Evolutionary conservation across 2,113 vertebrate species (phyloP).

Genomic region (Amia ocellicauda): DNA sequence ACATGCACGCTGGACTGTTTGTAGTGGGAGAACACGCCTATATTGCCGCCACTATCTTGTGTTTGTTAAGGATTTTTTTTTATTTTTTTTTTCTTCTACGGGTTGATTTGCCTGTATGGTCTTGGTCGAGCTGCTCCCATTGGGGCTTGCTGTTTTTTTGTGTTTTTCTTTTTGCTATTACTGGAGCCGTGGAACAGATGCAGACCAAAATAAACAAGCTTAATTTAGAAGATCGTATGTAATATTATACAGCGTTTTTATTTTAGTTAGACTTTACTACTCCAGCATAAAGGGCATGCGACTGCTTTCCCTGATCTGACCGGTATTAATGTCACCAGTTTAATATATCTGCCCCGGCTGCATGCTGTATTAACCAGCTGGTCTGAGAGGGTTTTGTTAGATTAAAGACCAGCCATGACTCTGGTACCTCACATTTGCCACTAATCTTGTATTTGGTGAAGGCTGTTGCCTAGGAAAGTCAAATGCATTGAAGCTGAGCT

Average conservation of each 20-base stretch:
- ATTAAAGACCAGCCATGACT: constrained; percentile 52
- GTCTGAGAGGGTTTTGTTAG: constrained; percentile 42
- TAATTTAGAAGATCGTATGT: constrained; percentile 69
- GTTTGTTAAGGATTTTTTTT: too few species aligned
- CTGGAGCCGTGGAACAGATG: constrained; percentile 62
- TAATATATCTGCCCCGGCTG: constrained; percentile 54
- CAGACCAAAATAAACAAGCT: constrained; percentile 58
- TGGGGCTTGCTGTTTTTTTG: neutral
- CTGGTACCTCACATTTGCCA: constrained; percentile 54
- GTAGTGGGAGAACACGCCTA: too few species aligned
- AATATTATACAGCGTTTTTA: constrained; percentile 71
- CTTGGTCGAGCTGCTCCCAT: neutral
- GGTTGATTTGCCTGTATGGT: neutral
- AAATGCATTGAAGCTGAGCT: constrained; percentile 37
- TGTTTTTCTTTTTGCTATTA: constrained; percentile 43
- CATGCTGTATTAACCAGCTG: constrained; percentile 45
- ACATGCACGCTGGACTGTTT: too few species aligned
- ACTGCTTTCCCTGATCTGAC: constrained; percentile 47
- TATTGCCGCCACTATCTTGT: constrained; percentile 16
- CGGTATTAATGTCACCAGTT: constrained; percentile 60
- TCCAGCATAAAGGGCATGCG: constrained; percentile 45
- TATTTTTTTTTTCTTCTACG: constrained; percentile 23
- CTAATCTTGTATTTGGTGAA: constrained; percentile 43
- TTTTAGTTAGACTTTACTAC: constrained; percentile 59
- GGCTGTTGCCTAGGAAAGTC: constrained; percentile 46